Conservation (phyloP, 2,113 vertebrate genomes). For the Lates calcarifer region DNA sequence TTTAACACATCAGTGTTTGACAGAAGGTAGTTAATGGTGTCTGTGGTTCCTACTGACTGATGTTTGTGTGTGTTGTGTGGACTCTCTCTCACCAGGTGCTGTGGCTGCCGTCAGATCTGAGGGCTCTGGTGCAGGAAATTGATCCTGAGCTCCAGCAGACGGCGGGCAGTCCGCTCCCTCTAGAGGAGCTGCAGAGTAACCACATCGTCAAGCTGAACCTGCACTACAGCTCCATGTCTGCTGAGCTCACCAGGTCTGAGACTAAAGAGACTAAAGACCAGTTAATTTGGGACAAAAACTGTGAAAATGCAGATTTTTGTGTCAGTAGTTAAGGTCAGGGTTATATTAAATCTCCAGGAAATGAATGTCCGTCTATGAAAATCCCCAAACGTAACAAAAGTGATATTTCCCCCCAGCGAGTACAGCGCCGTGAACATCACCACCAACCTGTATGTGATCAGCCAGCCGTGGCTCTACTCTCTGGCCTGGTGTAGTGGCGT, state of each 20-base stretch:
- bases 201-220: constrained; percentile 89
- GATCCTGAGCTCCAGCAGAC: constrained; percentile 88
- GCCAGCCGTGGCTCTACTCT: constrained; percentile 93
- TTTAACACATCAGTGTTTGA: background rate
- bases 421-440: constrained; percentile 88
- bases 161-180: constrained; percentile 71
- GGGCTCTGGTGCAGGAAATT: constrained; percentile 79
- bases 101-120: constrained; percentile 85
- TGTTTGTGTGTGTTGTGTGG: constrained; percentile 4
- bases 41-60: background rate
- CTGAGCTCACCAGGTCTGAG: constrained; percentile 86
- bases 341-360: no score
- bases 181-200: constrained; percentile 81
- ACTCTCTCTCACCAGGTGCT: constrained; percentile 83
- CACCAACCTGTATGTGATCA: constrained; percentile 92
- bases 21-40: background rate
- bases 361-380: no score
- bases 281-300: no score
- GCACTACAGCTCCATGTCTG: constrained; percentile 87
- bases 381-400: no score
- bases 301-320: no score
- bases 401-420: no score
- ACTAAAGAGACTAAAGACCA: no score
- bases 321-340: no score
- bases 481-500: constrained; percentile 92